These are phyloP conservation scores for Cynopterus brachyotis DNA, from an alignment of 2,113 vertebrate genomes.

Conservation along the genomic window DNA sequence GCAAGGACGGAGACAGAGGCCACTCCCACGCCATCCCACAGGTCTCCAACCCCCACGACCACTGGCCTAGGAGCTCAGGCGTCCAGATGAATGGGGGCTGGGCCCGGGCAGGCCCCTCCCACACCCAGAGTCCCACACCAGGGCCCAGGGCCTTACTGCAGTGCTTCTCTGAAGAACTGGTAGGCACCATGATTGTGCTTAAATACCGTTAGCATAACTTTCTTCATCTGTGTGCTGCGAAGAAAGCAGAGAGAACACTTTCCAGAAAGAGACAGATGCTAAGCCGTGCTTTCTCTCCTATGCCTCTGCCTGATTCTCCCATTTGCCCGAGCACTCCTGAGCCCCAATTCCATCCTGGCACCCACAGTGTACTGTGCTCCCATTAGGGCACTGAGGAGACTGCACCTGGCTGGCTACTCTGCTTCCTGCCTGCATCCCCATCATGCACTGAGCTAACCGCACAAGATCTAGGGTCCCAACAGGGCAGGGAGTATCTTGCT, in stretches of 20 bases:
- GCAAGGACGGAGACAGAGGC: background rate
- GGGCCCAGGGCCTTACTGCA: conserved; percentile 89
- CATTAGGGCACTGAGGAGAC: background rate
- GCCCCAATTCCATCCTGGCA: background rate
- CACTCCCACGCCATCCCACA: background rate
- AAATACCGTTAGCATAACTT: conserved; percentile 96
- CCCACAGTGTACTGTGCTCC: background rate
- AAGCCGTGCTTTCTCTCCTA: background rate
- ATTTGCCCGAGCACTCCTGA: background rate
- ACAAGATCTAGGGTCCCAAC: background rate
- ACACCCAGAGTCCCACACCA: background rate
- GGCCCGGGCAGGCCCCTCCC: too few species aligned
- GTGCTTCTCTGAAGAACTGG: conserved; percentile 95
- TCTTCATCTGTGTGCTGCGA: conserved; percentile 95
- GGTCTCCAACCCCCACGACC: background rate
- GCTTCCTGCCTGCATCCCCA: background rate
- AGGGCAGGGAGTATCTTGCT: background rate
- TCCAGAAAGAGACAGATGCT: background rate
- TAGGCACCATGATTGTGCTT: conserved; percentile 96
- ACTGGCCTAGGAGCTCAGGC: background rate
- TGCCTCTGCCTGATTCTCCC: background rate
- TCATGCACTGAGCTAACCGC: fast-evolving
- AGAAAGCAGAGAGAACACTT: background rate
- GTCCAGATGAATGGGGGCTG: background rate
- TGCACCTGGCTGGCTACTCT: background rate